Evolutionary conservation across 2,888 invertebrate species (phyloP), one percentile per base, ranked within the genome.

Genomic region (Erynnis tages): DNA sequence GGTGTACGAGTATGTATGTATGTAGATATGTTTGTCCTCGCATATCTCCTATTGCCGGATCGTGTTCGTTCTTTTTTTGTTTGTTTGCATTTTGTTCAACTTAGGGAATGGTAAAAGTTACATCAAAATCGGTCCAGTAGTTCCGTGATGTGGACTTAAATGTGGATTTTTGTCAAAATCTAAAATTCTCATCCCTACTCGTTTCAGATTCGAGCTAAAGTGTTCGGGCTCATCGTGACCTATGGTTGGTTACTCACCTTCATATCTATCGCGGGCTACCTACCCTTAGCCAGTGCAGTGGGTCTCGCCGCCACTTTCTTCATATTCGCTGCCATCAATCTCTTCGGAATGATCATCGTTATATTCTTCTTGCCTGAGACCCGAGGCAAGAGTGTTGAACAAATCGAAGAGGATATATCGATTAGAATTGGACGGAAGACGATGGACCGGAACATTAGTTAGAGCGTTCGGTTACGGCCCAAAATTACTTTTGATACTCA

Each of bases 351-450:
- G 4, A 23, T 79, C 49, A 70, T 76, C 27, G 65, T 72, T 41
- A 59, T 79, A 27, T 55, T 79, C 38, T 61, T 70, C 27, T 60
- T 88, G 19, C 87, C 86, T 0, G 90, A 89, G 61, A 88, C 87
- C 0, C 82, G 77, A 59, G 82, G 81, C 16, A 81, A 76, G 58
- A 74, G 69, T 35, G 66, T 80, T 5, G 76, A 79, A 32, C 63
- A 76, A 44, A 83, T 85, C 4, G 71, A 77, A 54, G 17, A 21
- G 8, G 50, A 44, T 23, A 29, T 52, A 21, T 35, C 44, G n/a
- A 4, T 27, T 3, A 52, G 34, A 17, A 48, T 21, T 60, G 62
- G 14, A 23, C 10, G 47, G 32, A 43, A 47, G 10, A 32, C 43
- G 43, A 29, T 43, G 10, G 46, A 43, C n/a, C 37, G 44, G 29